Evolutionary conservation across 2,888 invertebrate genomes (phyloP).

Genomic region (Rhimphoctona megacephalus): DNA sequence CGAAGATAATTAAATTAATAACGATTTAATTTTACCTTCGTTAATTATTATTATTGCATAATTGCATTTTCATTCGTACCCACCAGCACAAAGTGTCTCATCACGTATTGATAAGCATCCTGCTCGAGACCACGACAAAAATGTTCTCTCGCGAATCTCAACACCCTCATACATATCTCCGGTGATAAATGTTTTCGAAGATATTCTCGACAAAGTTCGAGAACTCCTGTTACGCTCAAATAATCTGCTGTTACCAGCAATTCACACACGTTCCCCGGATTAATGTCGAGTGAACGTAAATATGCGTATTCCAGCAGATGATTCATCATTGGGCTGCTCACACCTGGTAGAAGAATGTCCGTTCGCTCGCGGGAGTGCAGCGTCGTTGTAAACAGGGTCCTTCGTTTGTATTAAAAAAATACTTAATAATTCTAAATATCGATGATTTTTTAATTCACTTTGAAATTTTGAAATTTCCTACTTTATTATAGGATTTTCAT

Average conservation of each 20-base stretch:
- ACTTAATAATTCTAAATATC: not conserved
- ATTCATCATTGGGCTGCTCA: slow-evolving; percentile 91
- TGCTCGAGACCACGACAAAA: slow-evolving; percentile 91
- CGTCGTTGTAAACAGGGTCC: slow-evolving; percentile 93
- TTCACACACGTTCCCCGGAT: slow-evolving; percentile 92
- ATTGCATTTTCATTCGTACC: slow-evolving; percentile 31
- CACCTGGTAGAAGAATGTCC: slow-evolving; percentile 91
- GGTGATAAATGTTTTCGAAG: slow-evolving; percentile 89
- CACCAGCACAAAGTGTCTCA: slow-evolving; percentile 90
- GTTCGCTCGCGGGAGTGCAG: slow-evolving; percentile 89
- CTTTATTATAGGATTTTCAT: too few relatives aligned
- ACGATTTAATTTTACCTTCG: not conserved
- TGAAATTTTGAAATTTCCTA: too few relatives aligned
- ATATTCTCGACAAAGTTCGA: slow-evolving; percentile 92
- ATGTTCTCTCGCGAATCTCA: slow-evolving; percentile 92
- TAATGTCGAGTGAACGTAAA: slow-evolving; percentile 91
- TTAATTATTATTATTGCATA: not conserved
- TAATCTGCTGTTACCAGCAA: slow-evolving; percentile 95
- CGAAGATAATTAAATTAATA: too few relatives aligned
- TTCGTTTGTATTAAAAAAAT: slow-evolving; percentile 78
- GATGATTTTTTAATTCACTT: too few relatives aligned
- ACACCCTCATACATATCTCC: slow-evolving; percentile 93
- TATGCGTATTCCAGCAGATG: slow-evolving; percentile 94
- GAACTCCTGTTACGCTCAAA: slow-evolving; percentile 92
- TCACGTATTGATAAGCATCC: slow-evolving; percentile 89